These are phyloP conservation scores for Erynnis tages DNA, from an alignment of 2,888 invertebrate genomes.

Conservation along the genomic window DNA sequence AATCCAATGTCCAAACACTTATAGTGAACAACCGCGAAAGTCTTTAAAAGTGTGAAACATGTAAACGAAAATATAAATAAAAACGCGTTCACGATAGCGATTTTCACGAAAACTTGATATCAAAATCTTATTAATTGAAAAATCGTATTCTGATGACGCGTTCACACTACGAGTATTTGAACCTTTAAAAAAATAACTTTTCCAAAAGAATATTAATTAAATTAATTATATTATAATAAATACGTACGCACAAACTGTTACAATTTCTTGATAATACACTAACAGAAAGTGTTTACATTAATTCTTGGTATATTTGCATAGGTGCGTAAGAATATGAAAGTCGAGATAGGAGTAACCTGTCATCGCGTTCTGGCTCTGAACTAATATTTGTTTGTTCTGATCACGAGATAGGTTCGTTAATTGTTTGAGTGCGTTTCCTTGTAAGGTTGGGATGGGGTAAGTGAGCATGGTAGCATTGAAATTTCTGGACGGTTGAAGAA, in stretches of 20 bases:
- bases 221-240: no score
- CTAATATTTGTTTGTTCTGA: slow-evolving; percentile 23
- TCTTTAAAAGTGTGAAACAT: no score
- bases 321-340: slow-evolving; percentile 22
- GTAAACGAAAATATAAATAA: no score
- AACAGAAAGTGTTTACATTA: slow-evolving; percentile 19
- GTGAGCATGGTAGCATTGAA: neutral
- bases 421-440: slow-evolving; percentile 25
- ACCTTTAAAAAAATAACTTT: no score
- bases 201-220: no score
- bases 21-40: no score
- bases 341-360: slow-evolving; percentile 27
- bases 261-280: slow-evolving; percentile 6
- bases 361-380: slow-evolving; percentile 21
- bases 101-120: no score
- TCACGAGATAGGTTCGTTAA: slow-evolving; percentile 25
- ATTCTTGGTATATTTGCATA: slow-evolving; percentile 25
- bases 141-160: no score
- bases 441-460: neutral
- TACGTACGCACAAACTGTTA: slow-evolving; percentile 5
- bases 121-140: no score
- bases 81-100: no score
- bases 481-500: neutral
- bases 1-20: no score
- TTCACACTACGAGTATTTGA: no score